phyloP scores from a whole-genome alignment of 2,113 vertebrate species.

The Poeciliopsis retropinna region DNA sequence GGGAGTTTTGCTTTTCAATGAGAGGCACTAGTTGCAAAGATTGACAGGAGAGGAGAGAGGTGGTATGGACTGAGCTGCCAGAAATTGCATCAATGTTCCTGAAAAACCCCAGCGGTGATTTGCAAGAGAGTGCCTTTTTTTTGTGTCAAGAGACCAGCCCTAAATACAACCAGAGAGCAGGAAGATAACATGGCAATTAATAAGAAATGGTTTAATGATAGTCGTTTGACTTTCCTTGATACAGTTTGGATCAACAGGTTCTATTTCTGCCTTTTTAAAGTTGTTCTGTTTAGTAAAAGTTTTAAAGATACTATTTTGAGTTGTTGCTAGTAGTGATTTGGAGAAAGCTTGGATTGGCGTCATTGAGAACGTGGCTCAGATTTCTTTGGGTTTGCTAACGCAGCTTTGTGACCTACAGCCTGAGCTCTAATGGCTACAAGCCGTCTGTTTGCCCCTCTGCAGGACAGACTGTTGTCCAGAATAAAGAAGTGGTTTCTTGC shows the following conservation, averaged over 20 bases:
- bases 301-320: neutral
- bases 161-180: constrained; percentile 52
- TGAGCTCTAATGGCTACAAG: constrained; percentile 41
- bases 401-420: constrained; percentile 45
- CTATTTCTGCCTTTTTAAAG: neutral
- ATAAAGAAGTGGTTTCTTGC: constrained; percentile 6
- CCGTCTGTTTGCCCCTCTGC: constrained; percentile 26
- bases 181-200: constrained; percentile 9
- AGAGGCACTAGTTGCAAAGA: constrained; percentile 33
- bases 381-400: constrained; percentile 45
- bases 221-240: neutral
- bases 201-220: neutral
- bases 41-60: constrained; percentile 26
- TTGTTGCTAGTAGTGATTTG: too few species aligned
- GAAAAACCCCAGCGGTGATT: constrained; percentile 50
- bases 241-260: neutral
- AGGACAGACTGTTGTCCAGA: constrained; percentile 20
- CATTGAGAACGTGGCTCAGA: constrained; percentile 41
- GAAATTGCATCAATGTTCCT: constrained; percentile 56
- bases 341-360: constrained; percentile 33
- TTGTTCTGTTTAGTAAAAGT: neutral
- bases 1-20: constrained; percentile 40
- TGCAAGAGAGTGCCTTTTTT: constrained; percentile 40
- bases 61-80: constrained; percentile 27
- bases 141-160: constrained; percentile 52